Base-by-base conservation (phyloP, 2,888 invertebrate species). In the Cactoblastis cactorum region DNA sequence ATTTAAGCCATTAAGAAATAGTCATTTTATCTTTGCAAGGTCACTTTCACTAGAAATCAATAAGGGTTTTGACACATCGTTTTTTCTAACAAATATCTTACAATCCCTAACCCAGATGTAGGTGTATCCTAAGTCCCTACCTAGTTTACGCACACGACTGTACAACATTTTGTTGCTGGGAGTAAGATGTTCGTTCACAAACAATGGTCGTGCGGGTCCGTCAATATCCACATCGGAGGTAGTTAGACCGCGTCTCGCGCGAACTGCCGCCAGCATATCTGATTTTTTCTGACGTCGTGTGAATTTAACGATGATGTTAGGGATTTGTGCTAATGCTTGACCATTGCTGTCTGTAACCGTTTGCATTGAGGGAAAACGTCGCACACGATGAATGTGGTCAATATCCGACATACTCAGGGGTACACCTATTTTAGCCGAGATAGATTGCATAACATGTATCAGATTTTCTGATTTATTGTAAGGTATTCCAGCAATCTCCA, bases 141-240 rank as follows among this genome's bases (percentile, higher is more conserved):
- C 37, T 4, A 37, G 17, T 37, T 14, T 37, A 37, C 37, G 37
- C 37, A 14, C 14, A 3, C n/a, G 5, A 15, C 37, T 37, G 37
- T 37, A 37, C 37, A 37, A 14, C n/a, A 37, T 37, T 37, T 37
- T 37, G 37, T 37, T 37, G 37, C 8, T 37, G 5, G 37, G 37
- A 4, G 37, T 14, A 11, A 37, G 17, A 37, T 37, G 37, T 37
- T 37, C 37, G 14, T 37, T 37, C 9, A 37, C 14, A 9, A 37
- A 37, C 6, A 37, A 15, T 14, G 9, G 37, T 37, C 37, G 14
- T 15, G 37, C 37, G 6, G 37, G 37, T 5, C 37, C 37, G 37
- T n/a, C 37, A 15, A 37, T 37, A 15, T 37, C n/a, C 37, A 37
- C 14, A 37, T 37, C 37, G 37, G 17, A 14, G 37, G 37, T 37